Evolutionary conservation across 1,140 invertebrate species (phyloP), one percentile per base, ranked within the genome.

Genomic region (Dryas iulia): DNA sequence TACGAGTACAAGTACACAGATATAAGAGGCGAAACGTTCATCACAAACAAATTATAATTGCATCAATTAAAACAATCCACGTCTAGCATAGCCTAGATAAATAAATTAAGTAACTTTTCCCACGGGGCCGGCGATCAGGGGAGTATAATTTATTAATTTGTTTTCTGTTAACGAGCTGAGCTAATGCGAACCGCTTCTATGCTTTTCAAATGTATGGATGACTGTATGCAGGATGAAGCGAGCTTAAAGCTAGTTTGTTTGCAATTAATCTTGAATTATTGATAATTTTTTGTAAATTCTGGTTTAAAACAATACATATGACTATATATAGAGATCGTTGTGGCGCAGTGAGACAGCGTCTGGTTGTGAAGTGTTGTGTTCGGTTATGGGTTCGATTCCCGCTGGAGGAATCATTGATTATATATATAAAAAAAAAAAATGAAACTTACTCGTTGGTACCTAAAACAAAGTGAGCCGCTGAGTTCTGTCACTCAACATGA

Each of bases 81-180:
- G 71, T 80, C 72, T 59, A 56, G 70, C 71, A 70, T 71, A 77
- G 71, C 67, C 72, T 71, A 75, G 70, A 76, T 80, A 73, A 78
- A 78, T 81, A 76, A 78, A 75, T 81, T 76, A 82, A 74, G 59
- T 69, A 59, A 71, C 71, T 77, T 76, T 86, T 91, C 89, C 84
- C 87, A 91, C 89, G 84, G 70, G 59, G 24, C 62, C 2, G 73
- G 78, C 79, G 77, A 81, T 79, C 77, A 69, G 52, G 71, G 59
- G 64, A 74, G 78, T 76, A 86, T 89, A 89, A 88, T 88, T 79
- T 84, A 90, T 88, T 89, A 88, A 89, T 90, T 90, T 85, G 86
- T 86, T 90, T 90, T 88, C 88, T 62, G 71, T 79, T 90, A 86
- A 87, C 84, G 84, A 90, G 81, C 59, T 66, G 64, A 59, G 65